Percentiles rank a stretch among this genome's conserved stretches.
These are phyloP conservation scores for Typhlomys cinereus DNA, from an alignment of 2,113 vertebrate species.

Conservation along the genomic window DNA sequence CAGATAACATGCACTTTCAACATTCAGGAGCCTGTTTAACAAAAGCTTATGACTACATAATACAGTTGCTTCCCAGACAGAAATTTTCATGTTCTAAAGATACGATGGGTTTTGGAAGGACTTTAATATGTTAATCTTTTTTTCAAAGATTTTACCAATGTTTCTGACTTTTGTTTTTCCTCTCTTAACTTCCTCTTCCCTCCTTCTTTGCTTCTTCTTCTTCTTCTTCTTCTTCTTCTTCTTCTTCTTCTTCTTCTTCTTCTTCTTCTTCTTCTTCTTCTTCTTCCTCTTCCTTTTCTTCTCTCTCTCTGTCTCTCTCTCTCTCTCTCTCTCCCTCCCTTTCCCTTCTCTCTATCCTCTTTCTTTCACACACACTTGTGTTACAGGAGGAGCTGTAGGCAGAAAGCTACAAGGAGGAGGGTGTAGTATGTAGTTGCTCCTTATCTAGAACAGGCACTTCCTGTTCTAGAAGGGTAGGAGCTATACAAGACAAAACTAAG, in stretches of 20 bases:
- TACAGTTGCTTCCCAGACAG: background rate
- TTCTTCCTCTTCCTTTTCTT: too few species aligned
- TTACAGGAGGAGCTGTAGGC: background rate
- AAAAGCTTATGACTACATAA: background rate
- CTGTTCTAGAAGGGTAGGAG: background rate
- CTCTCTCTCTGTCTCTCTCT: background rate
- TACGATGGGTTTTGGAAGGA: background rate
- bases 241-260: too few species aligned
- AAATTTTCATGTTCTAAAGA: background rate
- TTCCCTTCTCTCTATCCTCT: background rate
- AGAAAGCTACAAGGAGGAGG: background rate
- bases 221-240: too few species aligned
- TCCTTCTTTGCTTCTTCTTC: too few species aligned
- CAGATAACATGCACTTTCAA: background rate
- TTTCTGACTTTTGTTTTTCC: too few species aligned
- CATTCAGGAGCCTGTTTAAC: constrained; percentile 24
- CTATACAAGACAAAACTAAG: background rate
- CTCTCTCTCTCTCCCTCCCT: too few species aligned
- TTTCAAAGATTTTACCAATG: background rate
- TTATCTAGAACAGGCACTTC: background rate
- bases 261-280: too few species aligned
- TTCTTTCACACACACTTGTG: background rate
- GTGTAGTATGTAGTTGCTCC: background rate
- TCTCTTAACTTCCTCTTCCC: too few species aligned
- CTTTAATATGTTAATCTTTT: background rate